These are phyloP conservation scores for Trematomus bernacchii DNA, from an alignment of 2,797 vertebrate species.

Conservation along the genomic window DNA sequence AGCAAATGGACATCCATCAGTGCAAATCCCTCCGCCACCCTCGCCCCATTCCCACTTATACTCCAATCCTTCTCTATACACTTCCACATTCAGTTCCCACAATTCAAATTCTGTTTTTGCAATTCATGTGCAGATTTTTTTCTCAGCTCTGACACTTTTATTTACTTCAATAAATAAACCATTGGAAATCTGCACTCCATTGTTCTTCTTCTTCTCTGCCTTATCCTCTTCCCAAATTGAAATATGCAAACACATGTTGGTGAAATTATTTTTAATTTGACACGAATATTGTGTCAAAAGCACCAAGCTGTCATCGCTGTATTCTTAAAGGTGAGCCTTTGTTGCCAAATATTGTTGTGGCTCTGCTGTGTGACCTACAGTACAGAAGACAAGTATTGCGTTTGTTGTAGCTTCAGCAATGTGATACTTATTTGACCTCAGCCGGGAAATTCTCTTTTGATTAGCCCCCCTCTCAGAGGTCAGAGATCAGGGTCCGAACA, in stretches of 20 bases:
- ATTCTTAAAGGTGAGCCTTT: conserved; percentile 24
- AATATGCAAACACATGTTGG: conserved; percentile 49
- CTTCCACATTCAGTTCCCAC: no score
- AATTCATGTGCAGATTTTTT: no score
- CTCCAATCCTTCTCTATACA: conserved; percentile 12
- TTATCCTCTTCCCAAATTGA: conserved; percentile 3
- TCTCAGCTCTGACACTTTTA: no score
- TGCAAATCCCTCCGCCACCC: conserved; percentile 44
- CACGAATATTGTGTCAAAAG: conserved; percentile 38
- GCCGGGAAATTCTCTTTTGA: conserved; percentile 19
- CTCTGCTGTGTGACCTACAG: conserved; percentile 22
- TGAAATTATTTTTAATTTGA: conserved; percentile 25
- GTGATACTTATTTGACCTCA: conserved; percentile 41
- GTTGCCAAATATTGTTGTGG: conserved; percentile 36
- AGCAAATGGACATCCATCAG: conserved; percentile 71
- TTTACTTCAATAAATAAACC: no score
- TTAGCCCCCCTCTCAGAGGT: conserved; percentile 19
- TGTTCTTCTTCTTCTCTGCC: not conserved
- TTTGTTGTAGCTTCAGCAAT: conserved; percentile 47
- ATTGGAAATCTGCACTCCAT: no score
- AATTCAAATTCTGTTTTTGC: no score
- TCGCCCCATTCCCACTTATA: conserved; percentile 44
- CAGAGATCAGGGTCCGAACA: conserved; percentile 39
- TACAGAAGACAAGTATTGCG: conserved; percentile 31
- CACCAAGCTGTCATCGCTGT: conserved; percentile 28